Evolutionary conservation across 2,888 invertebrate genomes (phyloP).

Genomic region (Mesorhabditis sp.): DNA sequence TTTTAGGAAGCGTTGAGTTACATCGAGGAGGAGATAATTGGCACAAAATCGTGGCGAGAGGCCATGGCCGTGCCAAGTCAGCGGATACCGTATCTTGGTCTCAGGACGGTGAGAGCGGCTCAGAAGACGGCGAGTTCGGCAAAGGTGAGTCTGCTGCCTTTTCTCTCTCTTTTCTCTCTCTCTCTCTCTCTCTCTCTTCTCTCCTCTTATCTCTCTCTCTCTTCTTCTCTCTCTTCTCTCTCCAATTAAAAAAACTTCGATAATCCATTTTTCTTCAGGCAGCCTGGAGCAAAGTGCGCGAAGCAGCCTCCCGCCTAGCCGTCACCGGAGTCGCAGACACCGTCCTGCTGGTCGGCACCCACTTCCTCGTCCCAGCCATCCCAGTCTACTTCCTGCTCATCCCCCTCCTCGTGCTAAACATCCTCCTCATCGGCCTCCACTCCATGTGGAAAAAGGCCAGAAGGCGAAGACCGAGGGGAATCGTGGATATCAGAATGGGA

Average conservation of each 20-base stretch:
- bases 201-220: too few species aligned
- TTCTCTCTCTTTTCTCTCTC: too few species aligned
- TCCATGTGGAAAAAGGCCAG: slow-evolving; percentile 16
- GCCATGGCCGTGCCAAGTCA: slow-evolving; percentile 42
- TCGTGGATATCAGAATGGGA: background rate
- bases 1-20: slow-evolving; percentile 50
- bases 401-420: slow-evolving; percentile 46
- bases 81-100: slow-evolving; percentile 49
- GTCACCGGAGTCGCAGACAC: slow-evolving; percentile 29
- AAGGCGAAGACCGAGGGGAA: background rate
- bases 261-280: too few species aligned
- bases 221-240: slow-evolving; percentile 23
- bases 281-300: background rate
- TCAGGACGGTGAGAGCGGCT: slow-evolving; percentile 31
- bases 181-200: too few species aligned
- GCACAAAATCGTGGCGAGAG: slow-evolving; percentile 40
- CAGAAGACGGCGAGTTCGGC: slow-evolving; percentile 20
- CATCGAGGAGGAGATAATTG: slow-evolving; percentile 54
- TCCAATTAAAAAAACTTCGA: slow-evolving; percentile 25
- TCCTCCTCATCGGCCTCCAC: slow-evolving; percentile 34
- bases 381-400: slow-evolving; percentile 44
- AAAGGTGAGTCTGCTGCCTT: slow-evolving; percentile 11
- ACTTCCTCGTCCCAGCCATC: slow-evolving; percentile 35
- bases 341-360: slow-evolving; percentile 28
- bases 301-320: slow-evolving; percentile 10